These are phyloP conservation scores for Tetranychus truncatus DNA, from an alignment of 2,888 invertebrate species.

Conservation along the genomic window DNA sequence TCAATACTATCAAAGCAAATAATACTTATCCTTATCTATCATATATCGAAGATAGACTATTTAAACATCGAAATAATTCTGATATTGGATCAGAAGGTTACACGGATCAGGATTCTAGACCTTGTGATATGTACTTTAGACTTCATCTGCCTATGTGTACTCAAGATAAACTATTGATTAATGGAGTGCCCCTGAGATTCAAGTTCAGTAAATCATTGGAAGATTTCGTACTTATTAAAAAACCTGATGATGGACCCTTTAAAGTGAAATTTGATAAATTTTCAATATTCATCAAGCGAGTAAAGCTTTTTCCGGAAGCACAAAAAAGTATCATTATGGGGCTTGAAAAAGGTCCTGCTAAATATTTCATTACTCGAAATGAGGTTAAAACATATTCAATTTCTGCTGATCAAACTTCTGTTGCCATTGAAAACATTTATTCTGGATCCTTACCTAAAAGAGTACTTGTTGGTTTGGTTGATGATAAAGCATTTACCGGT, in stretches of 20 bases:
- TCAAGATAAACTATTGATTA: not conserved
- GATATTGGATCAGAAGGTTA: not conserved
- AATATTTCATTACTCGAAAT: not conserved
- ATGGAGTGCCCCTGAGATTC: not conserved
- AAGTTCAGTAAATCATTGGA: not conserved
- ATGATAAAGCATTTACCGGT: not conserved
- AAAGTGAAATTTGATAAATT: not conserved
- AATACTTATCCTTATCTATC: not conserved
- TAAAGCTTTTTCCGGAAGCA: not conserved
- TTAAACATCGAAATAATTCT: not conserved
- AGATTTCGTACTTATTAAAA: not conserved
- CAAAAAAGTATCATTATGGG: not conserved
- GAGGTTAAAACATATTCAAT: not conserved
- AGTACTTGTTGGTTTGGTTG: not conserved
- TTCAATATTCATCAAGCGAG: not conserved
- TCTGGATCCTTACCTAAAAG: constrained; percentile 5
- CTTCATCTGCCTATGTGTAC: not conserved
- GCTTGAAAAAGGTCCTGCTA: not conserved
- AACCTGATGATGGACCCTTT: not conserved
- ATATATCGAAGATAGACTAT: not conserved
- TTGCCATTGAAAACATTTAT: not conserved
- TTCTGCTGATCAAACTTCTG: not conserved
- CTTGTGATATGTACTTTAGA: not conserved
- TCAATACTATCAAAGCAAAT: not conserved
- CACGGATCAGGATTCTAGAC: not conserved